phyloP scores from a whole-genome alignment of 64 coral and sea anemone genomes.

The Orbicella faveolata region DNA sequence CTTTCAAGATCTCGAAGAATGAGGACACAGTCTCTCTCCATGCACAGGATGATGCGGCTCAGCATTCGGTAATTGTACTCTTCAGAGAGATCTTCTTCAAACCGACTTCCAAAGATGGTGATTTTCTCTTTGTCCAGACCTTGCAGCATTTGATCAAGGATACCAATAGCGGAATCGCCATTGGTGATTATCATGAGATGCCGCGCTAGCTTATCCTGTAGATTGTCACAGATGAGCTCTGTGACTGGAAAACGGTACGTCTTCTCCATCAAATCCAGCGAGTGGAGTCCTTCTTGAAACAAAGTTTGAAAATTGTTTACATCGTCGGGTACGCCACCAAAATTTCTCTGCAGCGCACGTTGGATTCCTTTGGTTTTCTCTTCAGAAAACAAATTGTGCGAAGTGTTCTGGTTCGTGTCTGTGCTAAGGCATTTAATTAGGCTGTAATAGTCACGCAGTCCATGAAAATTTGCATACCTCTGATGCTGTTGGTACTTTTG shows the following conservation, averaged over 20 bases:
- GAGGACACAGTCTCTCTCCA: conserved; percentile 73
- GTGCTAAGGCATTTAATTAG: conserved; percentile 68
- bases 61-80: conserved; percentile 76
- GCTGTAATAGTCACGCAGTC: conserved; percentile 87
- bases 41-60: conserved; percentile 77
- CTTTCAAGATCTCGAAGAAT: conserved; percentile 68
- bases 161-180: conserved; percentile 71
- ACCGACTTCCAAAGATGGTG: conserved; percentile 77
- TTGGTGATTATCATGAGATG: conserved; percentile 81
- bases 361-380: conserved; percentile 48
- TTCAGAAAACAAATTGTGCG: conserved; percentile 25
- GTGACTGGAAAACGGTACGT: conserved; percentile 1
- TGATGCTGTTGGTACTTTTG: conserved; percentile 70
- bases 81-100: conserved; percentile 73
- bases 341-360: conserved; percentile 69
- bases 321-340: conserved; percentile 66
- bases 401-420: not conserved
- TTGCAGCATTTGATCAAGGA: conserved; percentile 60
- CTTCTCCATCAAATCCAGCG: not conserved
- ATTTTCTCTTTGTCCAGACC: conserved; percentile 67
- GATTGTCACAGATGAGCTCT: conserved; percentile 59
- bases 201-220: conserved; percentile 61
- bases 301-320: conserved; percentile 55
- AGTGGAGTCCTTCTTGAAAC: conserved; percentile 45
- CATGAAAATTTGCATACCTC: conserved; percentile 79